Evolutionary conservation across 2,888 invertebrate species (phyloP).

Genomic region (Parapristionchus giblindavisi): DNA sequence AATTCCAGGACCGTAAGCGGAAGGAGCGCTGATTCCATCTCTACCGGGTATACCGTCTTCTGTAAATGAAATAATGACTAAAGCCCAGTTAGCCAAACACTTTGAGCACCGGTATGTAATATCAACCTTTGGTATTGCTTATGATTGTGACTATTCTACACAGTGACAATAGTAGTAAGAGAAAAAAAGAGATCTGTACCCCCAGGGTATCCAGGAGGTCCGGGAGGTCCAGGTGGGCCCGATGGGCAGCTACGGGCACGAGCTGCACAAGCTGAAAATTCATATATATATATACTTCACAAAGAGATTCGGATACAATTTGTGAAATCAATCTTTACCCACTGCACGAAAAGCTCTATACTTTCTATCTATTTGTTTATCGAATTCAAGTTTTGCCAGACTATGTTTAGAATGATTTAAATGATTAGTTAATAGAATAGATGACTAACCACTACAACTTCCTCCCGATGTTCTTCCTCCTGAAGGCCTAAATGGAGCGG

Average conservation of each 20-base stretch:
- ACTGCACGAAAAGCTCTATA: no score
- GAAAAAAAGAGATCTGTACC: not conserved
- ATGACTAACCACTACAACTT: constrained; percentile 7
- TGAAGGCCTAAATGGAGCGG: not conserved
- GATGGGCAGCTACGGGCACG: not conserved
- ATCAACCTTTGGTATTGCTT: no score
- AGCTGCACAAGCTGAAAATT: constrained; percentile 11
- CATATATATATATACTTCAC: no score
- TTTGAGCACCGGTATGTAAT: not conserved
- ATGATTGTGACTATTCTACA: no score
- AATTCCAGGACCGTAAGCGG: constrained; percentile 15
- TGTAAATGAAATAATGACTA: not conserved
- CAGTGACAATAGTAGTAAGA: not conserved
- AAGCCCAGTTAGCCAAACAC: not conserved
- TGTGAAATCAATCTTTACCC: no score
- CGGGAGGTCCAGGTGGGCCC: constrained; percentile 11
- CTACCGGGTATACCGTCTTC: constrained; percentile 19
- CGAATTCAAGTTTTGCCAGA: not conserved
- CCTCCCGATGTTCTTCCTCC: constrained; percentile 14
- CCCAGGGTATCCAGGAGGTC: constrained; percentile 16
- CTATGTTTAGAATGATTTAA: not conserved
- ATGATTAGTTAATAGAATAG: not conserved
- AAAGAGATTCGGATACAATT: no score
- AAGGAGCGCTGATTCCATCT: not conserved
- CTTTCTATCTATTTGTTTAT: no score